Evolutionary conservation across 2,888 invertebrate genomes (phyloP), one percentile per base, ranked within the genome.

Genomic region (Cephalotes varians): DNA sequence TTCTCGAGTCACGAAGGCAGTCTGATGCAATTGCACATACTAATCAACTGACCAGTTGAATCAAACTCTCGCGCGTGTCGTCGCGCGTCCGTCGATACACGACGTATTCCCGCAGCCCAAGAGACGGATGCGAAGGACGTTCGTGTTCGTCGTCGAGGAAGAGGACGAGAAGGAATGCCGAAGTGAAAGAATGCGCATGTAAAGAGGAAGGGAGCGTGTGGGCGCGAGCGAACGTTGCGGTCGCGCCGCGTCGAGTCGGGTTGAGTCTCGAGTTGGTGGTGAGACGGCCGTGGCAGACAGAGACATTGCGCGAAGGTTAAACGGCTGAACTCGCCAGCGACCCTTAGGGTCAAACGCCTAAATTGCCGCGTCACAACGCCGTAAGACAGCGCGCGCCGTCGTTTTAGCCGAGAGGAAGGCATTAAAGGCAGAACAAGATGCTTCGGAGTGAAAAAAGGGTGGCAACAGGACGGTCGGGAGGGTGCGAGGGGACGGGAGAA

Each of bases 301-400:
- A 93, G 93, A 93, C 94, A 93, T 93, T 91, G 93, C 91, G 86
- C 84, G 77, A 91, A 91, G 93, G 93, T 93, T 93, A 93, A 94
- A 93, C 93, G 92, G 92, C 91, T 93, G 93, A 94, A 93, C 93
- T 90, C 91, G 82, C 81, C 82, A 86, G 82, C 87, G 90, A 91
- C 90, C 92, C 86, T 85, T 88, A 81, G 91, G 93, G 94, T 94
- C 93, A 93, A 94, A 93, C 92, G 93, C 93, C 93, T 94, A 94
- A 94, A 94, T 93, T 94, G 93, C 93, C 91, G 92, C 92, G 93
- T 93, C 93, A 94, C 92, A 93, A 89, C 76, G 86, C 89, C 91
- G 90, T 88, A 92, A 92, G 90, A 88, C 89, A 86, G 83, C 89
- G 87, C 84, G 87, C 90, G 86, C 84, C 89, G 89, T 89, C 89